Conservation (phyloP, 1,140 invertebrate genomes). For the Sweltsa coloradensis region DNA sequence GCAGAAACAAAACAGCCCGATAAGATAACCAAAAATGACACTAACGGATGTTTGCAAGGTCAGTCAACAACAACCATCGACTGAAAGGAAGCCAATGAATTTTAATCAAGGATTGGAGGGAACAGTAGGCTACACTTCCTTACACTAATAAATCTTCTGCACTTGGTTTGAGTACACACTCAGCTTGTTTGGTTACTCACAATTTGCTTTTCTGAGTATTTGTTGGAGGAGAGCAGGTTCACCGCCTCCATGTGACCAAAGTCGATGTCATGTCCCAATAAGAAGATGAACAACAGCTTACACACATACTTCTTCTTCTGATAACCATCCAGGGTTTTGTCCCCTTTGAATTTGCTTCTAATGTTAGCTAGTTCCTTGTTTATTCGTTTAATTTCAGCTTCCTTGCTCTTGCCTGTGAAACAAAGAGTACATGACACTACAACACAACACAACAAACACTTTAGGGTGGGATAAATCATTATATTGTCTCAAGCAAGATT, state of each 20-base stretch:
- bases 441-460: neutral
- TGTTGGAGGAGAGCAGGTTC: slow-evolving; percentile 98
- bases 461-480: too few species aligned
- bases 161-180: too few species aligned
- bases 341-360: slow-evolving; percentile 99
- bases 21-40: too few species aligned
- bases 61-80: too few species aligned
- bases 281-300: slow-evolving; percentile 98
- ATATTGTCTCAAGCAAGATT: too few species aligned
- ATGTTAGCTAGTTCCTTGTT: slow-evolving; percentile 99
- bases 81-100: too few species aligned
- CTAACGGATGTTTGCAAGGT: too few species aligned
- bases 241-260: slow-evolving; percentile 99
- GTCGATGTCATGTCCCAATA: slow-evolving; percentile 98
- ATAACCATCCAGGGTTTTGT: slow-evolving; percentile 99
- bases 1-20: too few species aligned
- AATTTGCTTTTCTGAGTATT: slow-evolving; percentile 99
- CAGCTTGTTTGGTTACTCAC: too few species aligned
- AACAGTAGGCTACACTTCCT: too few species aligned
- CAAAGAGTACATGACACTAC: slow-evolving; percentile 9
- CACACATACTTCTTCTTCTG: slow-evolving; percentile 99
- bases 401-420: slow-evolving; percentile 90
- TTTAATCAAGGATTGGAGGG: too few species aligned
- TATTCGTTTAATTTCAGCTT: slow-evolving; percentile 98
- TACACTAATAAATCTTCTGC: too few species aligned